Base-by-base conservation (phyloP, 2,113 vertebrate species). In the Halcyon senegalensis region DNA sequence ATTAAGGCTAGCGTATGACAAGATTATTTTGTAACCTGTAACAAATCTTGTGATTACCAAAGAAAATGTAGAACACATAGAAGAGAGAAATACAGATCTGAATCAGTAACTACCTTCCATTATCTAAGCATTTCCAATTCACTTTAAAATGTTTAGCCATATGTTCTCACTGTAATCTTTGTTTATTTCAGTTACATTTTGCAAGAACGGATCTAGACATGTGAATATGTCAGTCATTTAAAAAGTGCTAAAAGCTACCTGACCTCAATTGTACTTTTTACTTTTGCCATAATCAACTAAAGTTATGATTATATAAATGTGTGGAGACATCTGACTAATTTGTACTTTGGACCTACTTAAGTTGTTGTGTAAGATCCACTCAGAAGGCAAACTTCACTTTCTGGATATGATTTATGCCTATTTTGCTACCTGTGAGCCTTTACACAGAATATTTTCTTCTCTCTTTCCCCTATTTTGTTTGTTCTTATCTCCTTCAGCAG, bases 311-410 rank as follows among this genome's bases (percentile, higher is more conserved):
- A 78, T 20, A 20, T 67, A 87, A 66, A 44, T 8, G 15, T 20
- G 30, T 21, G 23, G 43, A 93, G 23, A 44, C 30, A 6, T 72
- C 16, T 82, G 64, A 87, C 30, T 70, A 50, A 67, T 60, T 76
- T 90, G 87, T 19, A 97, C 94, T 96, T 97, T 89, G 87, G 58
- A 95, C 69, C 62, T 95, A 84, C 69, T 82, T 55, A 91, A 92
- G 69, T 20, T 25, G 82, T 60, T 94, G 60, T 58, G 39, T 60
- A 95, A 96, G 86, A 79, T 28, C 13, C 19, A 81, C 51, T 92
- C 2, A 5, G 64, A 85, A 93, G 64, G 85, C 46, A 91, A 93
- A 59, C 43, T 91, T 64, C 74, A 92, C 33, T 64, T 93, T 92
- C 59, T 63, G 64, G 64, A 41, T 79, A 43, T 16, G 74, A 66